Evolutionary conservation across 2,888 invertebrate genomes (phyloP).

Genomic region (Eupithecia exiguata): DNA sequence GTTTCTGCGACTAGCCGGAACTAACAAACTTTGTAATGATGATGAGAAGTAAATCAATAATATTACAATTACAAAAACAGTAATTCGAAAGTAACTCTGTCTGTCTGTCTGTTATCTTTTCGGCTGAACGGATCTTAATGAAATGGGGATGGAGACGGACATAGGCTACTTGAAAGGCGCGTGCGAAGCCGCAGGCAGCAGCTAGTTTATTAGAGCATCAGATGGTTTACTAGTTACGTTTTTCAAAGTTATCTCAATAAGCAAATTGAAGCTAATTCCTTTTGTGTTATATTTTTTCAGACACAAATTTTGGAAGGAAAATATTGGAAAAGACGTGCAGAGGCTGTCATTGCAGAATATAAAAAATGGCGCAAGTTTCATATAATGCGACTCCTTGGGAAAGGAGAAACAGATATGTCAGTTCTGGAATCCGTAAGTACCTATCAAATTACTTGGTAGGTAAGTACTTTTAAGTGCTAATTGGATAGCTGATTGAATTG

Average conservation of each 20-base stretch:
- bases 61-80: too few species aligned
- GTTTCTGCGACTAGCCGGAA: not conserved
- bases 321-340: slow-evolving; percentile 99
- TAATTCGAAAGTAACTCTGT: too few species aligned
- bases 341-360: slow-evolving; percentile 99
- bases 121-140: too few species aligned
- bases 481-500: not conserved
- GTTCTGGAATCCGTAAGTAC: slow-evolving; percentile 88
- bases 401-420: slow-evolving; percentile 85
- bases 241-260: not conserved
- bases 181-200: too few species aligned
- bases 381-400: slow-evolving; percentile 90
- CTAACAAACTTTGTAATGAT: not conserved
- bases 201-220: not conserved
- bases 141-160: too few species aligned
- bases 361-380: slow-evolving; percentile 99
- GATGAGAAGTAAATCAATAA: too few species aligned
- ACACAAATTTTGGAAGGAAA: slow-evolving; percentile 99
- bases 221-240: not conserved
- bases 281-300: slow-evolving; percentile 79
- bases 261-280: not conserved
- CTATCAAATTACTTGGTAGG: not conserved
- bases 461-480: not conserved
- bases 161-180: too few species aligned
- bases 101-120: too few species aligned